These are phyloP conservation scores for Hyles lineata DNA, from an alignment of 2,888 invertebrate species.

Conservation along the genomic window DNA sequence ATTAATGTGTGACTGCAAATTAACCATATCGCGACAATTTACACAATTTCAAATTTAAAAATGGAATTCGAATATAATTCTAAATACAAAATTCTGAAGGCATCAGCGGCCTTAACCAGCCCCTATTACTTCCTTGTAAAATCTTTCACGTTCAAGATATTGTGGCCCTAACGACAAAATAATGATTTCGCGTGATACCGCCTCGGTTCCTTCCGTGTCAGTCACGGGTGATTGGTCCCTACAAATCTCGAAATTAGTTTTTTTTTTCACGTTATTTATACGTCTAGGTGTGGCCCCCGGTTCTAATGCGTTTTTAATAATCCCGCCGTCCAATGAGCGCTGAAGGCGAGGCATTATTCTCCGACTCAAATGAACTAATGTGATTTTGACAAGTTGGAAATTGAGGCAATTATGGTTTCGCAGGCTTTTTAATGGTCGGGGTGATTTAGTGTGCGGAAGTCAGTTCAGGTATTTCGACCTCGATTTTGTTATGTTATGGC, in stretches of 20 bases:
- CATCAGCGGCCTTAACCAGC: constrained; percentile 28
- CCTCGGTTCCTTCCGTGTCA: constrained; percentile 79
- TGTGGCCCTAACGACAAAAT: constrained; percentile 80
- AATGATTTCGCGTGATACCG: constrained; percentile 82
- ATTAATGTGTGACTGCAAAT: too few species aligned
- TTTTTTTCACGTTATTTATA: constrained; percentile 73
- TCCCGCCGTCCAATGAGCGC: constrained; percentile 77
- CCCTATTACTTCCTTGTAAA: constrained; percentile 34
- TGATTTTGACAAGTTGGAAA: constrained; percentile 84
- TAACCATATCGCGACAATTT: background rate
- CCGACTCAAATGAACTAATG: constrained; percentile 75
- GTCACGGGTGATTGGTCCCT: constrained; percentile 76
- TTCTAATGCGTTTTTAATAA: constrained; percentile 83
- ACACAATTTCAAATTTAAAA: too few species aligned
- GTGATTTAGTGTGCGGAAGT: constrained; percentile 64
- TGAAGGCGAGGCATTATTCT: constrained; percentile 74
- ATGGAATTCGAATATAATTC: background rate
- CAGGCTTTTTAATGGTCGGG: constrained; percentile 71
- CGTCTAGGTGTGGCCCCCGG: constrained; percentile 72
- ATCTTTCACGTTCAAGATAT: constrained; percentile 63
- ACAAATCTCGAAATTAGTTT: constrained; percentile 80
- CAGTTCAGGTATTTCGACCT: constrained; percentile 16
- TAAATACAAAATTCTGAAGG: background rate
- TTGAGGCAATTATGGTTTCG: constrained; percentile 80
- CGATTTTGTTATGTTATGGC: background rate